A percentile compares a stretch with the other conserved stretches of the same genome.
Conservation (phyloP, 1,140 invertebrate genomes). For the Heliconius hewitsoni region DNA sequence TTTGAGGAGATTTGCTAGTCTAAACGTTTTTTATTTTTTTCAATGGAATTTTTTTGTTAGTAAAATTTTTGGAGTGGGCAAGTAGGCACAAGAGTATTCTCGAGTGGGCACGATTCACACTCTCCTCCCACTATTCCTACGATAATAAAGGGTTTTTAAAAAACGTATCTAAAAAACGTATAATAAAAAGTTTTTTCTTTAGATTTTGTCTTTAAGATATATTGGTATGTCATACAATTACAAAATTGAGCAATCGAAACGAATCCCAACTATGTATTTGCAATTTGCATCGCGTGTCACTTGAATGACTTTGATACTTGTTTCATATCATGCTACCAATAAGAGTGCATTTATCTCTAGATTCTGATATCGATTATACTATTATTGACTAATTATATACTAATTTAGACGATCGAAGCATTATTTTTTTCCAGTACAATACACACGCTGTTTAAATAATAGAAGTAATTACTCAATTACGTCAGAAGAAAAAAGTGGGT, state of each 20-base stretch:
- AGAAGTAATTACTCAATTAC: not conserved
- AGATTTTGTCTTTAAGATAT: not conserved
- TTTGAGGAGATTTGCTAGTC: too few species aligned
- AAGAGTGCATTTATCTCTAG: not conserved
- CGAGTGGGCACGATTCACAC: too few species aligned
- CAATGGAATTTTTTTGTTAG: too few species aligned
- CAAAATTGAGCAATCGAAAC: not conserved
- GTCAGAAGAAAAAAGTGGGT: not conserved
- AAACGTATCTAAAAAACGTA: too few species aligned
- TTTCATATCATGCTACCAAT: not conserved
- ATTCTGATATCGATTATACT: not conserved
- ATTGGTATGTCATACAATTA: not conserved
- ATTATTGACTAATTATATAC: slow-evolving; percentile 3
- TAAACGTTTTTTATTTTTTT: too few species aligned
- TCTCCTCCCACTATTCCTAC: too few species aligned
- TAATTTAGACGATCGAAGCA: not conserved
- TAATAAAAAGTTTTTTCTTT: too few species aligned
- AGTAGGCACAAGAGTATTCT: too few species aligned
- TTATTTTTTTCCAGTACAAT: not conserved
- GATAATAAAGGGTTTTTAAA: too few species aligned
- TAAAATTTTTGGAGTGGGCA: too few species aligned
- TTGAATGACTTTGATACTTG: not conserved
- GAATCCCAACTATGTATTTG: not conserved
- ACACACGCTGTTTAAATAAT: not conserved
- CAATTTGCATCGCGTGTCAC: slow-evolving; percentile 1